Conservation (phyloP, 2,797 vertebrate species). For the Distichodus sexfasciatus region DNA sequence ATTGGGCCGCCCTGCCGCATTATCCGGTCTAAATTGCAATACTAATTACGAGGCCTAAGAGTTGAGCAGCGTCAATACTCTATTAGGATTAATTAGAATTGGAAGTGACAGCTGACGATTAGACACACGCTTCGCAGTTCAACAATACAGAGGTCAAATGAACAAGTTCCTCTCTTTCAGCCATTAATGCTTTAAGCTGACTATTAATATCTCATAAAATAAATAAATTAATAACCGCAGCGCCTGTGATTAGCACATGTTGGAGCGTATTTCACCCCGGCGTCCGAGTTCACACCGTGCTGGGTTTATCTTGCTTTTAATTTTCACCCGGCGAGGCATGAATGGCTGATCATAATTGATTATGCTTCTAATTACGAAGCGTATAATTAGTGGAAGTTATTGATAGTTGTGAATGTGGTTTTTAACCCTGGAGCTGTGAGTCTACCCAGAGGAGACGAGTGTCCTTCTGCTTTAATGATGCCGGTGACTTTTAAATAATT, state of each 20-base stretch:
- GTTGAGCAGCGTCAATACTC: slow-evolving; percentile 93
- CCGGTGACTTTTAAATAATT: slow-evolving; percentile 75
- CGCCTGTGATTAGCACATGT: slow-evolving; percentile 14
- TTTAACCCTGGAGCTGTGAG: slow-evolving; percentile 74
- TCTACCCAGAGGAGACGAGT: slow-evolving; percentile 73
- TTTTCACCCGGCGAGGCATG: slow-evolving; percentile 53
- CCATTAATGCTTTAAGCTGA: slow-evolving; percentile 51
- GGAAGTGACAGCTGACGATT: slow-evolving; percentile 92
- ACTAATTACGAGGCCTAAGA: slow-evolving; percentile 97
- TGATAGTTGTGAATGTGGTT: slow-evolving; percentile 76
- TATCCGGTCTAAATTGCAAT: slow-evolving; percentile 90
- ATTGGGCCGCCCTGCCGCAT: slow-evolving; percentile 83
- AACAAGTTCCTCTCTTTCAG: slow-evolving; percentile 62
- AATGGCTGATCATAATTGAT: slow-evolving; percentile 77
- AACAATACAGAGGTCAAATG: slow-evolving; percentile 77
- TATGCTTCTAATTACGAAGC: slow-evolving; percentile 78
- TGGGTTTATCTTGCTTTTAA: slow-evolving; percentile 27
- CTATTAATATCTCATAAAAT: slow-evolving; percentile 42
- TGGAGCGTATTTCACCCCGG: slow-evolving; percentile 1
- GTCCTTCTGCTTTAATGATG: slow-evolving; percentile 76
- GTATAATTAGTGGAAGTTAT: slow-evolving; percentile 80
- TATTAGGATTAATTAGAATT: slow-evolving; percentile 98
- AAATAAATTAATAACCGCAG: slow-evolving; percentile 21
- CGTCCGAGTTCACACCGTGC: slow-evolving; percentile 16
- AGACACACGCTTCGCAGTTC: slow-evolving; percentile 86